A percentile compares a stretch with the other conserved stretches of the same genome.
These are phyloP conservation scores for Criorhina ranunculi DNA, from an alignment of 2,888 invertebrate species.

Conservation along the genomic window DNA sequence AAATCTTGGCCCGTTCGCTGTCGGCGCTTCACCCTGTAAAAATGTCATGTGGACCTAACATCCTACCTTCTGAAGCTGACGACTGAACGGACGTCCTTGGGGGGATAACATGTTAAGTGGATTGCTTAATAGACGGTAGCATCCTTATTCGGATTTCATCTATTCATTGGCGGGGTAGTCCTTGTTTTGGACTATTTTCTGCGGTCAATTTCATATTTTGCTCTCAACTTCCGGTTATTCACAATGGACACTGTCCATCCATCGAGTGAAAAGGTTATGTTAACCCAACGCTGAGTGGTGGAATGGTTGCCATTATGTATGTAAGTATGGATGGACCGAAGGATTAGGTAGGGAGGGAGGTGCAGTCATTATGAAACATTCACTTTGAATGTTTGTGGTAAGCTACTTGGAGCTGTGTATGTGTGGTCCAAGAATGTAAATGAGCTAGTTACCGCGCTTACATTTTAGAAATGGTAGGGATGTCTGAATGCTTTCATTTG, in stretches of 20 bases:
- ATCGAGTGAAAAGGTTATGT: too few relatives aligned
- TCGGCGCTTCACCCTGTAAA: conserved; percentile 32
- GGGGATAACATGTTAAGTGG: conserved; percentile 66
- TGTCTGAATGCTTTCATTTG: too few relatives aligned
- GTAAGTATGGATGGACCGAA: too few relatives aligned
- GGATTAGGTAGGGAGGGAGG: too few relatives aligned
- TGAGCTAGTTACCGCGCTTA: too few relatives aligned
- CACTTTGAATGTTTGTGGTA: too few relatives aligned
- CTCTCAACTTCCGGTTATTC: conserved; percentile 27
- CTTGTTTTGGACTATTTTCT: conserved; percentile 45
- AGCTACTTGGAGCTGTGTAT: too few relatives aligned
- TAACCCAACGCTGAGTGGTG: too few relatives aligned
- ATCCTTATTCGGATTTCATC: conserved; percentile 34
- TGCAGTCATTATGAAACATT: too few relatives aligned
- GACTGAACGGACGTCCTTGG: background rate
- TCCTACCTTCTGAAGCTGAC: conserved; percentile 43
- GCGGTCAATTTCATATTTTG: conserved; percentile 32
- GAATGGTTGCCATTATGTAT: too few relatives aligned
- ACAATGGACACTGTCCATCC: conserved; percentile 43
- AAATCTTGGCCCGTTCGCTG: conserved; percentile 58
- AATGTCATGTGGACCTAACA: conserved; percentile 51
- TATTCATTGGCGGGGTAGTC: conserved; percentile 10
- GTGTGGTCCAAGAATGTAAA: too few relatives aligned
- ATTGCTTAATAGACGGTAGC: conserved; percentile 60
- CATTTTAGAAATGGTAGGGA: too few relatives aligned